Conservation (phyloP, 2,797 vertebrate genomes). For the Dryobates pubescens region DNA sequence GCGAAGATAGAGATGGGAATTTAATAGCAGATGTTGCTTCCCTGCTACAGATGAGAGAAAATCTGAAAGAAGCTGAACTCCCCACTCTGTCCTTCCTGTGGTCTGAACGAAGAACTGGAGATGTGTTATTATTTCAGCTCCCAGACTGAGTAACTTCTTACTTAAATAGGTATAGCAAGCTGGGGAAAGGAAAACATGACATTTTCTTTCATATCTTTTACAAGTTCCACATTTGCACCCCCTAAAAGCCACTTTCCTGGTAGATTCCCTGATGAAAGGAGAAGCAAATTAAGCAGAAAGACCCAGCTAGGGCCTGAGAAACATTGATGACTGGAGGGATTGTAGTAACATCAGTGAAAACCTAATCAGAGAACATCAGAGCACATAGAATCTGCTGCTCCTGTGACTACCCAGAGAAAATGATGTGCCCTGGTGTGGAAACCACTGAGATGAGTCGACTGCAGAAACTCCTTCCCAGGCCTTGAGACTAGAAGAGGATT, state of each 20-base stretch:
- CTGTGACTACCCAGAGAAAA: not conserved
- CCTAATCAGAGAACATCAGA: slow-evolving; percentile 22
- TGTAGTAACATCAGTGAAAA: not conserved
- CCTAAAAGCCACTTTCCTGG: not conserved
- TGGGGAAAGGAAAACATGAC: not conserved
- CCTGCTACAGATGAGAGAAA: slow-evolving; percentile 6
- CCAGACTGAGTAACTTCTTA: not conserved
- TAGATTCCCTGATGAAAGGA: not conserved
- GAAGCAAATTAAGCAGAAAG: slow-evolving; percentile 13
- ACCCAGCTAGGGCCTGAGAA: not conserved
- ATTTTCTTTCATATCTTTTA: not conserved
- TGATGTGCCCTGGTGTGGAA: not conserved
- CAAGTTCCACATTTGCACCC: not conserved
- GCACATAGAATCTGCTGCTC: not conserved
- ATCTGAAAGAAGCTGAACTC: not conserved
- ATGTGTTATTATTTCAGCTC: slow-evolving; percentile 11
- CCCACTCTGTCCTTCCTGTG: not conserved
- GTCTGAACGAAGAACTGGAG: not conserved
- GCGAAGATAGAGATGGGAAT: not conserved
- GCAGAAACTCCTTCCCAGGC: not conserved
- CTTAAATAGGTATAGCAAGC: not conserved
- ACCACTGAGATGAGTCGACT: not conserved
- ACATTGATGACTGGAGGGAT: not conserved
- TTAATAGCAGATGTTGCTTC: not conserved
- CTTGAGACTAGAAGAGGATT: not conserved